A percentile compares a stretch with the other conserved stretches of the same genome.
phyloP scores from a whole-genome alignment of 2,797 vertebrate species.

The Cetoscarus ocellatus region DNA sequence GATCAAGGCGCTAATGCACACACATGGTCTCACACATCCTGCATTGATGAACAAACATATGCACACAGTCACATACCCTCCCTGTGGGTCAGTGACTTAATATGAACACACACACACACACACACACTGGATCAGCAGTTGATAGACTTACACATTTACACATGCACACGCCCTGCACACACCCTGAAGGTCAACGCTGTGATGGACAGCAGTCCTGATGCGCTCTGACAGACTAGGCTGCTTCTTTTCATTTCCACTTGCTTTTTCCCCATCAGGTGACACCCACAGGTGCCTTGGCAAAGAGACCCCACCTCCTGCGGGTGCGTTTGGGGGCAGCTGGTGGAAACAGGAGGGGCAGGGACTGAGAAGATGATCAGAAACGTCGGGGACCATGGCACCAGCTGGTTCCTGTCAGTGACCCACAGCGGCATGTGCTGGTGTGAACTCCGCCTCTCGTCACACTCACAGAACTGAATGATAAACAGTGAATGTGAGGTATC shows the following conservation, averaged over 20 bases:
- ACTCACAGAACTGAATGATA: constrained; percentile 23
- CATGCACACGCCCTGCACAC: constrained; percentile 51
- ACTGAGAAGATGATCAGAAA: constrained; percentile 48
- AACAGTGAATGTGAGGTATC: constrained; percentile 42
- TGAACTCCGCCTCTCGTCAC: constrained; percentile 56
- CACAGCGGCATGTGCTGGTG: constrained; percentile 34
- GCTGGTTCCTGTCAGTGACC: constrained; percentile 77
- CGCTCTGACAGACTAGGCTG: constrained; percentile 83
- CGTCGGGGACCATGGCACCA: constrained; percentile 57
- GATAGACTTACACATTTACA: constrained; percentile 59
- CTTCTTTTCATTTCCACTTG: constrained; percentile 86
- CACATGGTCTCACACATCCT: constrained; percentile 74
- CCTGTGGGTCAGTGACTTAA: constrained; percentile 79
- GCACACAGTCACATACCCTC: constrained; percentile 71
- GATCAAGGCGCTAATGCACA: constrained; percentile 75
- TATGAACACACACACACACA: constrained; percentile 70
- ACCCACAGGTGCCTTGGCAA: constrained; percentile 84
- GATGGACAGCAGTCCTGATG: constrained; percentile 85
- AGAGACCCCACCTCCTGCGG: constrained; percentile 71
- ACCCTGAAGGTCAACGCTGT: constrained; percentile 78
- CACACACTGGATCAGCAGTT: constrained; percentile 62
- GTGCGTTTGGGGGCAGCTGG: constrained; percentile 57
- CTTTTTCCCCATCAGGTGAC: constrained; percentile 83
- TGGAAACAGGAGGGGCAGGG: constrained; percentile 35
- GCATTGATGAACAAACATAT: constrained; percentile 77